phyloP scores from a whole-genome alignment of 2,888 invertebrate genomes.

The Cepaea hortensis region DNA sequence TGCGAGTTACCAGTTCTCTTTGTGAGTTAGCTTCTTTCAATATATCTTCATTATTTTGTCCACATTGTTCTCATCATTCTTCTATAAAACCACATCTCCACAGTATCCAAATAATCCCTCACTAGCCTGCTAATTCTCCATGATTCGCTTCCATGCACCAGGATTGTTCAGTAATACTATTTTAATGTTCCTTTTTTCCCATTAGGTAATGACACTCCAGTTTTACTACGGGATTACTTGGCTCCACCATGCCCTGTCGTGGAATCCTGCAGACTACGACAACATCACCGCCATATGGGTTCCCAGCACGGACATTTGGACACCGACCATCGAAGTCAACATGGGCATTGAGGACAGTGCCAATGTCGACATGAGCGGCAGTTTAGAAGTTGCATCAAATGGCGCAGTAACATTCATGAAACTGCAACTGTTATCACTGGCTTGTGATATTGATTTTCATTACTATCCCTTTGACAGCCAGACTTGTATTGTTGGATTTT shows the following conservation, averaged over 20 bases:
- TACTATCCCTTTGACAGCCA: constrained; percentile 25
- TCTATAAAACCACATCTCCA: too few species aligned
- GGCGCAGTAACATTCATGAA: neutral
- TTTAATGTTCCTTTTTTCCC: neutral
- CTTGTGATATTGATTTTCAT: constrained; percentile 10
- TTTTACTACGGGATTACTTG: neutral
- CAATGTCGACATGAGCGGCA: neutral
- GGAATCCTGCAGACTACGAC: constrained; percentile 12
- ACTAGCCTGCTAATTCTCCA: too few species aligned
- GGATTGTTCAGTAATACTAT: too few species aligned
- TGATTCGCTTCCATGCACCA: too few species aligned
- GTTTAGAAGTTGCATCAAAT: neutral
- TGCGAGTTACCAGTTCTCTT: too few species aligned
- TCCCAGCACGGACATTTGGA: neutral
- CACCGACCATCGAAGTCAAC: neutral
- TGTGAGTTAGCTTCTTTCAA: too few species aligned
- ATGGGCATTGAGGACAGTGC: neutral
- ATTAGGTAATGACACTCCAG: constrained; percentile 2
- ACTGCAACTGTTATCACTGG: neutral
- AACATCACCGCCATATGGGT: neutral
- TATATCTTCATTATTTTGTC: too few species aligned
- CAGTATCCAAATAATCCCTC: too few species aligned
- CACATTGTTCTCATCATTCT: too few species aligned
- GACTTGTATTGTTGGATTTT: constrained; percentile 2
- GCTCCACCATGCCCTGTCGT: neutral